A percentile compares a stretch with the other conserved stretches of the same genome.
These are phyloP conservation scores for Zaprionus bogoriensis DNA, from an alignment of 2,888 invertebrate species.

Conservation along the genomic window DNA sequence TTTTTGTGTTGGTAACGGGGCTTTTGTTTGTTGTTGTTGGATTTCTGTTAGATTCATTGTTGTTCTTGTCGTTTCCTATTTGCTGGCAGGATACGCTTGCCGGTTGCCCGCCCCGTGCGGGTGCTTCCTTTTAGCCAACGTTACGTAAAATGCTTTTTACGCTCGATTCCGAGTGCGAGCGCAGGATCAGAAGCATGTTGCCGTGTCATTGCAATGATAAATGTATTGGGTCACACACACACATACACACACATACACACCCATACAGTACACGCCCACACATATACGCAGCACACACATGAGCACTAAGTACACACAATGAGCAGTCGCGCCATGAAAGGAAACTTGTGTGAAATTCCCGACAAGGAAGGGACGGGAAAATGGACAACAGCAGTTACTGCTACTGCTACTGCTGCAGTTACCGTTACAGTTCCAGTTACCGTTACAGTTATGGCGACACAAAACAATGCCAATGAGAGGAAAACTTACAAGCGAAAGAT, in stretches of 20 bases:
- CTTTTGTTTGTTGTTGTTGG: background rate
- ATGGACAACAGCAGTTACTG: slow-evolving; percentile 11
- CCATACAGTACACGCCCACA: slow-evolving; percentile 9
- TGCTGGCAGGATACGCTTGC: slow-evolving; percentile 51
- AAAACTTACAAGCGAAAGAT: background rate
- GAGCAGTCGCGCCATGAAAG: slow-evolving; percentile 47
- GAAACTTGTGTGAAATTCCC: slow-evolving; percentile 62
- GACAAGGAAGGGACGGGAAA: background rate
- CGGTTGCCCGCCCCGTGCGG: slow-evolving; percentile 26
- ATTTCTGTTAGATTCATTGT: slow-evolving; percentile 24
- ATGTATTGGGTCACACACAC: slow-evolving; percentile 60
- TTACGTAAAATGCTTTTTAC: slow-evolving; percentile 61
- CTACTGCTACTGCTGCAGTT: slow-evolving; percentile 6
- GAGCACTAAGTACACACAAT: slow-evolving; percentile 47
- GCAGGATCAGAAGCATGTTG: slow-evolving; percentile 48
- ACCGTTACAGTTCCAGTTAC: slow-evolving; percentile 1
- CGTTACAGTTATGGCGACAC: slow-evolving; percentile 33
- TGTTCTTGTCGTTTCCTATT: slow-evolving; percentile 46
- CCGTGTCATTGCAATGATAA: slow-evolving; percentile 76
- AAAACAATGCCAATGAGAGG: slow-evolving; percentile 28
- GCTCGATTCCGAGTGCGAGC: slow-evolving; percentile 19
- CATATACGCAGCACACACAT: slow-evolving; percentile 7
- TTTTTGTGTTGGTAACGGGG: slow-evolving; percentile 10
- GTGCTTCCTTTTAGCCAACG: slow-evolving; percentile 23
- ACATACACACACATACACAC: slow-evolving; percentile 8